Evolutionary conservation across 1,140 invertebrate genomes (phyloP).

Genomic region (Delia radicum): DNA sequence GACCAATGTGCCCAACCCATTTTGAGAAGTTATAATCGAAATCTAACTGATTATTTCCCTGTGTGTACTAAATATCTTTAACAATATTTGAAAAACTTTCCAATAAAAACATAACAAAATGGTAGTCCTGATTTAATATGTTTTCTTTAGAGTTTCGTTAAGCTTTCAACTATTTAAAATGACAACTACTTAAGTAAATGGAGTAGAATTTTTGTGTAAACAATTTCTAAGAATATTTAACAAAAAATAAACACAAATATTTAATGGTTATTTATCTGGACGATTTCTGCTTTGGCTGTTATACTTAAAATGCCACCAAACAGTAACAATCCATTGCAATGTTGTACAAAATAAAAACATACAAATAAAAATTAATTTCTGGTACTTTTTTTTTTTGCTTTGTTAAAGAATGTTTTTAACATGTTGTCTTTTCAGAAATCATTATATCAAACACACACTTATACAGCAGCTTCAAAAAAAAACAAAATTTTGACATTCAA

Average conservation of each 20-base stretch:
- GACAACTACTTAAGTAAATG: conserved; percentile 13
- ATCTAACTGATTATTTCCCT: too few relatives aligned
- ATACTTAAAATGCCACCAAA: neutral
- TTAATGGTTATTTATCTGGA: conserved; percentile 23
- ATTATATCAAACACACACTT: neutral
- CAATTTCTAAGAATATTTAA: conserved; percentile 16
- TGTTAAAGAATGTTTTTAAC: conserved; percentile 5
- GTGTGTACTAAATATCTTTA: neutral
- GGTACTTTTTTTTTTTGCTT: neutral
- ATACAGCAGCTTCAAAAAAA: neutral
- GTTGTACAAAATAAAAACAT: neutral
- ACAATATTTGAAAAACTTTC: neutral
- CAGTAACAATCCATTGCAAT: neutral
- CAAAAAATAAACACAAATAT: conserved; percentile 5
- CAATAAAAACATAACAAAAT: neutral
- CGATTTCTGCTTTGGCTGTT: neutral
- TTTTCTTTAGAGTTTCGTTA: neutral
- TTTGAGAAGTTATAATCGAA: too few relatives aligned
- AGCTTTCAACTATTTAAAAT: conserved; percentile 4
- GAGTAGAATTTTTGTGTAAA: conserved; percentile 13
- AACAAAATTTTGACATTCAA: conserved; percentile 18
- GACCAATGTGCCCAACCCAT: too few relatives aligned
- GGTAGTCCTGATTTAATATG: neutral
- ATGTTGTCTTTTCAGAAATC: neutral
- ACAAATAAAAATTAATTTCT: neutral